These are phyloP conservation scores for Monodelphis domestica DNA, from an alignment of 2,797 vertebrate genomes.

Conservation along the genomic window DNA sequence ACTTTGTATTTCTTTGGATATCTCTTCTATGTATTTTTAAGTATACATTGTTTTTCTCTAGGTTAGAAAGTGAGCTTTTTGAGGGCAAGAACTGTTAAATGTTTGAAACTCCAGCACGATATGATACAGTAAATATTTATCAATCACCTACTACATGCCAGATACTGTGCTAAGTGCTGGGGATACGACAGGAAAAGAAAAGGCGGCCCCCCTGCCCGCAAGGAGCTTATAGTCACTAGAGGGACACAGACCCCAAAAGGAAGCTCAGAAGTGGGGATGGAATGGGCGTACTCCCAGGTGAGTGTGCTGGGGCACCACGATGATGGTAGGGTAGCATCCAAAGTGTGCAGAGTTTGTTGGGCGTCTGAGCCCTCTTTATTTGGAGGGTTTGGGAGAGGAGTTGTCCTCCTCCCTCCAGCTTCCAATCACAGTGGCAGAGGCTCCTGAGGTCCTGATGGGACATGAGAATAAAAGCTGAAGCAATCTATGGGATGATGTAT, in stretches of 20 bases:
- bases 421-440: neutral
- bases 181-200: neutral
- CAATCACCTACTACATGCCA: neutral
- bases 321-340: neutral
- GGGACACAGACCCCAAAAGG: conserved; percentile 14
- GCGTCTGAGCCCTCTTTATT: neutral
- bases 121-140: neutral
- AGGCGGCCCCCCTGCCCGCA: neutral
- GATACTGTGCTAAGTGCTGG: neutral
- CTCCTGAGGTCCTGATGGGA: neutral
- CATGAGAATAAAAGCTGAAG: neutral
- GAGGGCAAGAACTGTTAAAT: neutral
- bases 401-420: neutral
- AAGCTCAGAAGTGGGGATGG: neutral
- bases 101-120: neutral
- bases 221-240: neutral
- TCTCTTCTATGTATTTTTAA: neutral
- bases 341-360: neutral
- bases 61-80: neutral
- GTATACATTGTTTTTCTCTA: neutral
- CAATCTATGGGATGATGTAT: neutral
- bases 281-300: rapidly evolving
- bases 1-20: neutral
- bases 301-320: no score
- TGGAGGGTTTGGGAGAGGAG: neutral